Conservation (phyloP, 1,140 invertebrate genomes). For the Cataglyphis hispanica region DNA sequence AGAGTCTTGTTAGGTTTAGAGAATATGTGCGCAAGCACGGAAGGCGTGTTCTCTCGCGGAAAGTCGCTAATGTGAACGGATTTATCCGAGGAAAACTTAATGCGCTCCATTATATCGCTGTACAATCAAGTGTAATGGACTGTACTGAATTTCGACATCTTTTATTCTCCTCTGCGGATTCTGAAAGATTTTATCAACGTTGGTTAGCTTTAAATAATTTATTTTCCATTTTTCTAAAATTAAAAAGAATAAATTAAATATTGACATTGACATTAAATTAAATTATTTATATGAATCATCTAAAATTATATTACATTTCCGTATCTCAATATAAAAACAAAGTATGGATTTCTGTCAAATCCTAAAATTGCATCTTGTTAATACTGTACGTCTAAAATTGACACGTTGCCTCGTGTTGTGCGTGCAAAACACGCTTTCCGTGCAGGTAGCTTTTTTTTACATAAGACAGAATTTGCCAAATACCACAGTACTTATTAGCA, state of each 20-base stretch:
- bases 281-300: neutral
- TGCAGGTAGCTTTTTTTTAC: slow-evolving; percentile 86
- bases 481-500: slow-evolving; percentile 86
- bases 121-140: neutral
- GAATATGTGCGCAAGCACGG: slow-evolving; percentile 78
- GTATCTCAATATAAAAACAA: neutral
- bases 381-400: neutral
- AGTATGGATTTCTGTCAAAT: neutral
- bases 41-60: slow-evolving; percentile 74
- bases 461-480: slow-evolving; percentile 85
- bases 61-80: neutral
- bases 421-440: slow-evolving; percentile 79
- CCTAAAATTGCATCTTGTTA: slow-evolving; percentile 12
- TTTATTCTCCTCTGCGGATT: neutral
- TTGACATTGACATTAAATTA: neutral
- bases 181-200: neutral
- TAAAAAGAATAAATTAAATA: neutral
- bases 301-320: neutral
- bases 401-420: slow-evolving; percentile 34
- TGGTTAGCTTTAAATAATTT: neutral
- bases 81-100: neutral
- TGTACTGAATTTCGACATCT: neutral
- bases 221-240: neutral
- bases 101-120: neutral
- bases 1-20: slow-evolving; percentile 78